A percentile compares a stretch with the other conserved stretches of the same genome.
Conservation (phyloP, 2,797 vertebrate species). For the Schizopygopsis pylzovi region DNA sequence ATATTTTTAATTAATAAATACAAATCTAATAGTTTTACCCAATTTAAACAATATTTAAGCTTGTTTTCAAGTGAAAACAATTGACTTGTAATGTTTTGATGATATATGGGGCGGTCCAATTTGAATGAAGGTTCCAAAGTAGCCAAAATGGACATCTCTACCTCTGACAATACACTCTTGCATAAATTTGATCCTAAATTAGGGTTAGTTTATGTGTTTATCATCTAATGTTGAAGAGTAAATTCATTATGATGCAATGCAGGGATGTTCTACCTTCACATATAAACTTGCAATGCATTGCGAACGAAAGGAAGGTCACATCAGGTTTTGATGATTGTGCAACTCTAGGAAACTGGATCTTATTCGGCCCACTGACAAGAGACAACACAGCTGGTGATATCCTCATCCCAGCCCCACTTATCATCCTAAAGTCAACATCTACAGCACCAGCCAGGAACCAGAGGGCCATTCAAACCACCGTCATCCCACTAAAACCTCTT, state of each 20-base stretch:
- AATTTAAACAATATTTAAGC: not conserved
- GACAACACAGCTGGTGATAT: constrained; percentile 36
- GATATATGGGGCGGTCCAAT: not conserved
- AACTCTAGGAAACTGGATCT: constrained; percentile 8
- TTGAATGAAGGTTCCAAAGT: not conserved
- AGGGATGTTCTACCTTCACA: not conserved
- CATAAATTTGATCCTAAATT: not conserved
- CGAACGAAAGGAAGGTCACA: constrained; percentile 5
- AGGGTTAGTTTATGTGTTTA: not conserved
- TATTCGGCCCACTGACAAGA: not conserved
- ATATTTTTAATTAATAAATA: too few relatives aligned
- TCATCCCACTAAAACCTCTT: constrained; percentile 10
- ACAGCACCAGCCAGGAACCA: constrained; percentile 22
- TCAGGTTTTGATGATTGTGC: constrained; percentile 8
- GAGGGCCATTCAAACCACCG: not conserved
- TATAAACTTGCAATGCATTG: not conserved
- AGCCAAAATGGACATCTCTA: not conserved
- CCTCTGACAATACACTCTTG: not conserved
- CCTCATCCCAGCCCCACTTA: constrained; percentile 29
- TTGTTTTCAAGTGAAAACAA: not conserved
- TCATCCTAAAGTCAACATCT: constrained; percentile 30
- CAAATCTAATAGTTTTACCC: too few relatives aligned
- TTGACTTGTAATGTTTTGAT: not conserved
- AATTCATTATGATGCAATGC: not conserved
- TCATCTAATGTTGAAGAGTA: not conserved